Evolutionary conservation across 2,888 invertebrate species (phyloP), one percentile per base, ranked within the genome.

Genomic region (Lobophora halterata): DNA sequence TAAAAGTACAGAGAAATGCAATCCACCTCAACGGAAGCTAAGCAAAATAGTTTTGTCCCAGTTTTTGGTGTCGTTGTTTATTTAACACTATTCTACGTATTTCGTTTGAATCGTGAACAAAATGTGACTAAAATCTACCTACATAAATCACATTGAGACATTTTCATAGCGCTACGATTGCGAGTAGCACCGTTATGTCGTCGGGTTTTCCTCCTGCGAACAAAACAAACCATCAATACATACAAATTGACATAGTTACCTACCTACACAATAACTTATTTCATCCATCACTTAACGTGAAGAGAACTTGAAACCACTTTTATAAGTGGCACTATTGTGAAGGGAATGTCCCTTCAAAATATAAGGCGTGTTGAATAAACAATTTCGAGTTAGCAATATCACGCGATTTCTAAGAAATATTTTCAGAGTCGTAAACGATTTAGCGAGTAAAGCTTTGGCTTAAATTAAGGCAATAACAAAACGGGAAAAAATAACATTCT

Each of bases 141-240:
- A 68, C 44, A 46, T 55, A 75, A 67, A 77, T 81, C 76, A 76
- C 75, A 70, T 64, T 58, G 47, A 42, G 71, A 81, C 78, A 80
- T 74, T 66, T 78, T 90, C 88, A 91, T 89, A 93, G 91, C 72
- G 95, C 94, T 87, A 98, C 97, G 59, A 97, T 95, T 61, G 98
- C 97, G 62, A 98, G 91, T 70, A 99, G 92, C 77, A 98, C 97
- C 71, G 98, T 98, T 83, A 99, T 98, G 89, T 99, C 99, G 81
- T 99, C 99, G 46, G 98, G 98, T 88, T 99, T 99, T 40, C 99
- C 98, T 75, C 99, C 98, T 94, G 89, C 31, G 90, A 92, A 66
- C 56, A 74, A 73, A 67, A 53, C 58, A 49, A 55, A 76, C 47
- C 7, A 11, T 13, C 12, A 5, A 5, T 19, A n/a, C n/a, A 1